Base-by-base conservation (phyloP, 2,888 invertebrate species). In the Pristionchus arcanus region DNA sequence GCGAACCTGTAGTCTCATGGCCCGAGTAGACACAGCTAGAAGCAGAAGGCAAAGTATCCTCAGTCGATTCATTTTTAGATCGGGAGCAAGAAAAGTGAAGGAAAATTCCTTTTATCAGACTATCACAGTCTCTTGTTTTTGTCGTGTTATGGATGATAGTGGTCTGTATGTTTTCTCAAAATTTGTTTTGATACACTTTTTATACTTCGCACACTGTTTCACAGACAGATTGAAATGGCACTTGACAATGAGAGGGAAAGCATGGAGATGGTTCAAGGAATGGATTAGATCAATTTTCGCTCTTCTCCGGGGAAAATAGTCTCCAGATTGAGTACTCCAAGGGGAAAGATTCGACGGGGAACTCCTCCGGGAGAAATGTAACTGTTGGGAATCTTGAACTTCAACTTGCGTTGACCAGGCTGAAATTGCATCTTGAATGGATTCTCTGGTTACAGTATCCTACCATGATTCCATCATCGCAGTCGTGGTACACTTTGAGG, bases 261-360 rank as follows among this genome's bases (percentile, higher is more conserved):
- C 21, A 49, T 71, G 21, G 34, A 16, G 31, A 71, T 42, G 42
- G n/a, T 11, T 81, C 42, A 81, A 42, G 25, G 59, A 19, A 15
- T 19, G 9, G 59, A 19, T 59, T 91, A 92, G 87, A 92, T 86
- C 53, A 94, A 91, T 91, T 94, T 94, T 31, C 94, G 91, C 88
- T 94, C 94, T 86, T 94, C 94, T 83, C 92, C 92, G 84, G 93
- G 92, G 91, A 94, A 94, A 81, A 93, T 93, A n/a, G 94, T 94
- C 89, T 94, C 94, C 68, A 94, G 91, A 90, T 94, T 94, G 37
- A 94, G 91, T 31, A 92, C 91, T 87, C 93, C 93, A 66, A 94
- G 92, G 55, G 93, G 92, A 90, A 94, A 93, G 34, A 90, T 91
- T 88, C 91, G 91, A 90, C 91, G 91, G 49, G 93, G 91, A 16